Conservation (phyloP, 1,140 invertebrate species). For the Penaeus japonicus region DNA sequence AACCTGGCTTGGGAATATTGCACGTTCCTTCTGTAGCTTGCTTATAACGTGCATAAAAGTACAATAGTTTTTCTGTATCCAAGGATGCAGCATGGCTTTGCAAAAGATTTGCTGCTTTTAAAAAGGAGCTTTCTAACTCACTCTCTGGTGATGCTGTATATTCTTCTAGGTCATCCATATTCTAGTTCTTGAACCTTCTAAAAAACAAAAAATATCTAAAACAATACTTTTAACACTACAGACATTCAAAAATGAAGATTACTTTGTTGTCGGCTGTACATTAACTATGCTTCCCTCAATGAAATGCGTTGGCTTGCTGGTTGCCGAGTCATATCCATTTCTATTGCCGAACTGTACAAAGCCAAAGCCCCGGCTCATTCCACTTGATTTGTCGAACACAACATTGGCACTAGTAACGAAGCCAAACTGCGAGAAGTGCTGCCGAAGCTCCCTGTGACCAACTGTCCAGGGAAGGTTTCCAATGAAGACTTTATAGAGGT, state of each 20-base stretch:
- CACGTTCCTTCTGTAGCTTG: constrained; percentile 83
- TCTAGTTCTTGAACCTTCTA: neutral
- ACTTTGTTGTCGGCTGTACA: constrained; percentile 25
- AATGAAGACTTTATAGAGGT: constrained; percentile 73
- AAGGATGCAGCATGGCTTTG: constrained; percentile 70
- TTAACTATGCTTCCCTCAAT: constrained; percentile 71
- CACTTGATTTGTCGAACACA: constrained; percentile 77
- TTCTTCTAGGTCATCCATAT: constrained; percentile 45
- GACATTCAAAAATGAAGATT: neutral
- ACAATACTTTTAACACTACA: neutral
- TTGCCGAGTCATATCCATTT: constrained; percentile 70
- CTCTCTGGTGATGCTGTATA: neutral
- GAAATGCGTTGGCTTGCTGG: constrained; percentile 71
- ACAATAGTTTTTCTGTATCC: constrained; percentile 73
- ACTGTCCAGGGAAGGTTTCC: constrained; percentile 82
- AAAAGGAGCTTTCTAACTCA: constrained; percentile 39
- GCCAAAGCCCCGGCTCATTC: constrained; percentile 77
- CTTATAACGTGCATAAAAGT: constrained; percentile 87
- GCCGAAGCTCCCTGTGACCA: constrained; percentile 73
- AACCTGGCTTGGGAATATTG: constrained; percentile 75
- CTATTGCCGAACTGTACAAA: constrained; percentile 74
- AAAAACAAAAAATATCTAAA: neutral
- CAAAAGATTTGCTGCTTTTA: constrained; percentile 62
- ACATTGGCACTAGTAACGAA: constrained; percentile 72
- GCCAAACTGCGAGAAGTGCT: constrained; percentile 82